Conservation (phyloP, 1,140 invertebrate genomes). For the Psilanteris sp. region DNA sequence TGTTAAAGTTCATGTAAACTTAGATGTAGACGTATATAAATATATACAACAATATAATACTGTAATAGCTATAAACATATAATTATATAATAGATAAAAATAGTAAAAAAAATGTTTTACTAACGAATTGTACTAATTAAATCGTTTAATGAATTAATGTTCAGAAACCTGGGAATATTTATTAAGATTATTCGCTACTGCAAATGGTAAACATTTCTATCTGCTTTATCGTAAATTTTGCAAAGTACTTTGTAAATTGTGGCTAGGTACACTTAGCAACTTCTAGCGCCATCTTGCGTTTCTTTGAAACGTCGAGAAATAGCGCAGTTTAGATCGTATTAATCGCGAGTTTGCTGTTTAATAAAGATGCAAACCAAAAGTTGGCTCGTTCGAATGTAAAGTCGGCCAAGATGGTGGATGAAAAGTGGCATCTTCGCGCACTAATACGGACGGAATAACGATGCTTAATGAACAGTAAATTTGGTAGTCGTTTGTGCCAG, state of each 20-base stretch:
- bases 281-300: slow-evolving; percentile 26
- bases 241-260: slow-evolving; percentile 41
- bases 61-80: too few relatives aligned
- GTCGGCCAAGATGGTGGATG: slow-evolving; percentile 41
- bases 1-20: too few relatives aligned
- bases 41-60: too few relatives aligned
- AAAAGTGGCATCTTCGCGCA: slow-evolving; percentile 43
- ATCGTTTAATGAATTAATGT: slow-evolving; percentile 1
- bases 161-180: too few relatives aligned
- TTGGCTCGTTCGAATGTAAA: slow-evolving; percentile 49
- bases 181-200: too few relatives aligned
- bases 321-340: slow-evolving; percentile 38
- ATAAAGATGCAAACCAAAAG: slow-evolving; percentile 57
- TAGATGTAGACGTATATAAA: too few relatives aligned
- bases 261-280: slow-evolving; percentile 5
- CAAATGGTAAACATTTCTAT: slow-evolving; percentile 18
- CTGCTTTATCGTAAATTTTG: slow-evolving; percentile 17
- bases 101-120: too few relatives aligned
- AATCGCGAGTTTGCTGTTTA: slow-evolving; percentile 48
- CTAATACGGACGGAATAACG: slow-evolving; percentile 51
- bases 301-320: slow-evolving; percentile 8
- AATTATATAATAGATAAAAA: too few relatives aligned
- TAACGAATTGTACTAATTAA: too few relatives aligned
- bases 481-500: slow-evolving; percentile 50
- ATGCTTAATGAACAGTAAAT: slow-evolving; percentile 62